A percentile compares a stretch with the other conserved stretches of the same genome.
Conservation (phyloP, 2,888 invertebrate genomes). For the Alentia gelatinosa region DNA sequence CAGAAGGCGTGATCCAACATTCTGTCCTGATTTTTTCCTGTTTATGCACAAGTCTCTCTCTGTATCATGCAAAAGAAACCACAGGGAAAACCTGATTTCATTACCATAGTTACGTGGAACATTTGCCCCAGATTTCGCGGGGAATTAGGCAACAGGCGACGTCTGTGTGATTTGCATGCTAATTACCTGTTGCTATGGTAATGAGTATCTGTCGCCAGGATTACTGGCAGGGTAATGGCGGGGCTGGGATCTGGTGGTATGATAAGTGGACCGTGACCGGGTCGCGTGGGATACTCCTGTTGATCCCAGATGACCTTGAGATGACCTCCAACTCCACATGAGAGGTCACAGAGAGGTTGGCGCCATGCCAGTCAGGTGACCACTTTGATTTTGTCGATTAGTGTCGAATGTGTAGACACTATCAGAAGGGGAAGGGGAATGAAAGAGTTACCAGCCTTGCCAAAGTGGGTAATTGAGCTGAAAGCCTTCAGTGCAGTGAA, state of each 20-base stretch:
- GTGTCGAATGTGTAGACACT: too few species aligned
- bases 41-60: too few species aligned
- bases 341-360: neutral
- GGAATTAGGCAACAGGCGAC: neutral
- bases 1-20: too few species aligned
- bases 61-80: too few species aligned
- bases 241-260: neutral
- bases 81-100: too few species aligned
- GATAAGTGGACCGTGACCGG: neutral
- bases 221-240: neutral
- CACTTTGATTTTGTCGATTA: neutral
- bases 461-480: too few species aligned
- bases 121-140: neutral
- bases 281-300: neutral
- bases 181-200: neutral
- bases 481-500: too few species aligned
- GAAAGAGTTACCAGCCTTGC: too few species aligned
- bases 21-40: too few species aligned
- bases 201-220: neutral
- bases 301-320: neutral
- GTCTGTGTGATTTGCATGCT: neutral
- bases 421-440: too few species aligned
- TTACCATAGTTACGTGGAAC: neutral
- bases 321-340: neutral
- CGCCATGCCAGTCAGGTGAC: neutral